A percentile compares a stretch with the other conserved stretches of the same genome.
phyloP scores from a whole-genome alignment of 2,888 invertebrate species.

The Mesorhabditis spiculigera region DNA sequence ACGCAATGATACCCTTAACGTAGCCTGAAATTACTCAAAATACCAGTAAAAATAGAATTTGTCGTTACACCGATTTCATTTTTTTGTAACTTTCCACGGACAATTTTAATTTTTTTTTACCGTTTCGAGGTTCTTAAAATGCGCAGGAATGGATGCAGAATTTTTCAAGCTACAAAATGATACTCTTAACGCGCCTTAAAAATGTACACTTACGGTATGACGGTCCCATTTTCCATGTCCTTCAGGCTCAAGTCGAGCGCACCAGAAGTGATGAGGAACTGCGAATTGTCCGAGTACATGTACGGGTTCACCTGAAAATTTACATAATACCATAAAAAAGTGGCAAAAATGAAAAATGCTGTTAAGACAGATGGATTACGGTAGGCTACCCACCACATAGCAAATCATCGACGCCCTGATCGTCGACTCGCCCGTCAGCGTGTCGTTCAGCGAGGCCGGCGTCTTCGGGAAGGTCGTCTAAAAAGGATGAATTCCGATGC shows the following conservation, averaged over 20 bases:
- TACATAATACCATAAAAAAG: not conserved
- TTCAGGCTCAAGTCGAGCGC: conserved; percentile 34
- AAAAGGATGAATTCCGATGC: not conserved
- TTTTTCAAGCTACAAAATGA: no score
- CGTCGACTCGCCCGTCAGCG: conserved; percentile 12
- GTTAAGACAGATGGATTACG: no score
- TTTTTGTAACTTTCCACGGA: not conserved
- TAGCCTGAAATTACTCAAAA: no score
- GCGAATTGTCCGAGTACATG: conserved; percentile 35
- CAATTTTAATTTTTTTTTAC: not conserved
- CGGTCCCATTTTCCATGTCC: conserved; percentile 20
- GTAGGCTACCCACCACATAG: conserved; percentile 5
- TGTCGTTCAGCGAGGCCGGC: conserved; percentile 17
- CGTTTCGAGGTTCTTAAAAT: not conserved
- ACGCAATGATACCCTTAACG: no score
- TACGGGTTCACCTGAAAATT: conserved; percentile 30
- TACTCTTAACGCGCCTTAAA: no score
- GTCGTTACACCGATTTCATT: no score
- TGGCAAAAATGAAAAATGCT: no score
- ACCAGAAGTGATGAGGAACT: conserved; percentile 34
- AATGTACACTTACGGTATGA: conserved; percentile 15
- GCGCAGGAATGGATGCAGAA: not conserved
- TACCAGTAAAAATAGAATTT: no score
- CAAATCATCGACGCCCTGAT: conserved; percentile 7
- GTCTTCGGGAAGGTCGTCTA: conserved; percentile 9